Percentiles rank a stretch among this genome's conserved stretches.
Conservation (phyloP, 2,888 invertebrate species). For the Rapana venosa region DNA sequence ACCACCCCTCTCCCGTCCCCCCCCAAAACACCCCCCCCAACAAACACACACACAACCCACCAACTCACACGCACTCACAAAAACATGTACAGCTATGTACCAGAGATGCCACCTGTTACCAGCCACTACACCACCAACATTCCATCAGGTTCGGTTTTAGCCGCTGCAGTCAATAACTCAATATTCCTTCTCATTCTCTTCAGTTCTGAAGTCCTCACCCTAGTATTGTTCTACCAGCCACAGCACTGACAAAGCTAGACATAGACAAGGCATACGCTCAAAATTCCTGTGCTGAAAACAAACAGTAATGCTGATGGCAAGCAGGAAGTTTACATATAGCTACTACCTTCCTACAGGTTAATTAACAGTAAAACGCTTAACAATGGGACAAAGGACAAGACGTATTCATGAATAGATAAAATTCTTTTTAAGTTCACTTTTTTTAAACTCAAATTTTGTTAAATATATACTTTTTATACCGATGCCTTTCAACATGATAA, state of each 20-base stretch:
- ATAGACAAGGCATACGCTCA: neutral
- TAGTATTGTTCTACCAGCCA: neutral
- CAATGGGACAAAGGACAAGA: too few species aligned
- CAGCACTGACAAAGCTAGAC: neutral
- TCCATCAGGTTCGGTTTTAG: too few species aligned
- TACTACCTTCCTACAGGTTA: neutral
- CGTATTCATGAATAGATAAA: too few species aligned
- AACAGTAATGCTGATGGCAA: neutral
- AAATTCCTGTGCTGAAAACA: neutral
- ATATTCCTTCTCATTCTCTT: neutral
- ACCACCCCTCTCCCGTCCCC: too few species aligned
- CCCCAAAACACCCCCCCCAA: neutral
- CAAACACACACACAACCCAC: neutral
- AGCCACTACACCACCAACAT: too few species aligned
- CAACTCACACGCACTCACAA: neutral
- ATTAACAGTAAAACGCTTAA: neutral
- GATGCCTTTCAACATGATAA: too few species aligned
- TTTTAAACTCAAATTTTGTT: too few species aligned
- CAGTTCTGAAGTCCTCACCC: neutral
- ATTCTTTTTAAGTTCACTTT: too few species aligned
- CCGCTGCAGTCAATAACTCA: neutral
- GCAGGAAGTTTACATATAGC: neutral
- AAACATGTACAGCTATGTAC: neutral
- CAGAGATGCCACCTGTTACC: too few species aligned
- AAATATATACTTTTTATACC: too few species aligned